Base-by-base conservation (phyloP, 92 coral and sea anemone species). In the Epizoanthus fatuus region DNA sequence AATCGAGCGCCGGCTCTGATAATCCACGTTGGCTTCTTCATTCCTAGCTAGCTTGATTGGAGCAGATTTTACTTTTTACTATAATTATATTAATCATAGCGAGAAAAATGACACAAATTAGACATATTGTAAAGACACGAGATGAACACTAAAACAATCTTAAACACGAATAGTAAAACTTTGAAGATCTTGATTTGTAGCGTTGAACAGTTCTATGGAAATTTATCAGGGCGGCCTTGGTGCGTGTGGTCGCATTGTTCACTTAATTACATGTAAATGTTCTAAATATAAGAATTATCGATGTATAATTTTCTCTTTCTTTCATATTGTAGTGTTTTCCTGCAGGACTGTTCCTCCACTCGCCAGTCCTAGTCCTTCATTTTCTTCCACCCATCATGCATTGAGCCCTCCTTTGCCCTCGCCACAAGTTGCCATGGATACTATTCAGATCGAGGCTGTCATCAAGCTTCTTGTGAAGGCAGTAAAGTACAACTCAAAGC, bases 371-470 rank as follows among this genome's bases (percentile, higher is more conserved):
- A 52, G 64, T 38, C 53, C 76, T 29, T 81, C 85, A 38, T 66
- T 65, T 66, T 81, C 76, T 44, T 63, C 76, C 2, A 55, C 67
- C 65, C 58, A 64, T 29, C 55, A 82, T 3, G 86, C 91, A 15
- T 53, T 68, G 40, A 87, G 90, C 20, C 83, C 96, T 0, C 55
- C 90, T 1, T 56, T 69, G 44, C 53, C 72, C 17, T 68, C 93
- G 49, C 63, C 88, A 51, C 86, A 90, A 52, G 87, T 80, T 74
- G 82, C 89, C 73, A 84, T 93, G 72, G 95, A 95, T 49, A 90
- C 96, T 42, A 74, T 79, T 25, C 98, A 93, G 69, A 96, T 96
- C 68, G 90, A 92, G 62, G 89, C 93, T 65, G 98, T 97, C 12
- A 87, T 96, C 13, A 87, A 90, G 72, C 90, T 96, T n/a, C 89